Base-by-base conservation (phyloP, 2,797 vertebrate genomes). In the Arrhamphus sclerolepis region DNA sequence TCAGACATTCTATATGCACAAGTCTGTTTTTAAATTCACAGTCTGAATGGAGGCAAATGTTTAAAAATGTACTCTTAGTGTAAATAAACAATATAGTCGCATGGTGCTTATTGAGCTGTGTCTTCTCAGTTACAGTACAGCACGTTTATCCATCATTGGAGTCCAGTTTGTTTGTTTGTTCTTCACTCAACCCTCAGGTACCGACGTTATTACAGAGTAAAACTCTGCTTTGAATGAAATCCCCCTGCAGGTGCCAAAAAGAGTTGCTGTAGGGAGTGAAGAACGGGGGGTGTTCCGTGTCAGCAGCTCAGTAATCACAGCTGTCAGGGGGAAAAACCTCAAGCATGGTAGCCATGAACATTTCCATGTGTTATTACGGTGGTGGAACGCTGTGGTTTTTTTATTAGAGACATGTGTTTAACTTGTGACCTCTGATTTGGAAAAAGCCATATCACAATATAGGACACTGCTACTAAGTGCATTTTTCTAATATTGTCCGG, bases 361-460 rank as follows among this genome's bases (percentile, higher is more conserved):
- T 87, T 89, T 89, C 87, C 89, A 91, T 78, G 81, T 90, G 89
- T 86, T 80, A 61, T 81, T 82, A 85, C 77, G 76, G 67, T 29
- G 72, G 68, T 85, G 86, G 77, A 83, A 84, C 73, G 52, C 38
- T 77, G 77, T 68, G 70, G 72, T 75, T 52, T 75, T 80, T 87
- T 87, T 81, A 88, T 90, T 80, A 61, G 81, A 88, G 74, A 87
- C 89, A 84, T 77, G 71, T 89, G 88, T 88, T 87, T 62, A 67
- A 70, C 68, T 39, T 2, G 62, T 83, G 82, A 74, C 82, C 85
- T 69, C 72, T 78, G 77, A 86, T 80, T 57, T 6, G 5, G 31
- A 74, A 58, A 65, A 65, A 65, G 46, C 72, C 60, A 2, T 13
- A 74, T 73, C 59, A 46, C 68, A 16, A 22, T 1, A 6, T 6